Base-by-base conservation (phyloP, 2,797 vertebrate species). In the Aviceda cuculoides region DNA sequence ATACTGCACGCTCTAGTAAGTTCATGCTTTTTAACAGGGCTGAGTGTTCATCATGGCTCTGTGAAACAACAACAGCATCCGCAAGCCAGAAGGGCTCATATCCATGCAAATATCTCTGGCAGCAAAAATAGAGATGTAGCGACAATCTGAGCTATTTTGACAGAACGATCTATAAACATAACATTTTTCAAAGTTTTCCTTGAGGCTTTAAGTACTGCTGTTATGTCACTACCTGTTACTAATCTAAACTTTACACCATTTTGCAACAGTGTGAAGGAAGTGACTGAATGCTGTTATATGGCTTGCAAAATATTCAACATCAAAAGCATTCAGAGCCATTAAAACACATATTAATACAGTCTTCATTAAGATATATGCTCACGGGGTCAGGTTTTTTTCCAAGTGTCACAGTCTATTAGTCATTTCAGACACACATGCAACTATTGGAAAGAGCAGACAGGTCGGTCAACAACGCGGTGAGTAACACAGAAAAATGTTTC, bases 361-460 rank as follows among this genome's bases (percentile, higher is more conserved):
- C 73, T 85, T 59, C 63, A 77, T 58, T 80, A 79, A 44, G 50
- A 70, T 35, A 49, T 6, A 58, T 15, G 78, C 13, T 86, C 25
- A 72, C 0, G 1, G 29, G 59, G 46, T 52, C n/a, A 6, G 4
- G 4, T 29, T 15, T 77, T 63, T 50, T 75, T 3, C 50, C 19
- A 89, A 61, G 81, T 58, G 66, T 71, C 89, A 92, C 19, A 82
- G 59, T 74, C 42, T 63, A 21, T 75, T 83, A 90, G 58, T 92
- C 44, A 96, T 5, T 93, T 82, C 50, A 93, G 87, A 87, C 74
- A 58, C 25, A 65, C 1, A 3, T 49, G 72, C 20, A 74, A 33
- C 50, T 79, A 18, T 17, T 73, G 49, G 81, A 68, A 71, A 96
- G 89, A 94, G 72, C 39, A 70, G 56, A 66, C 75, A 77, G 80